Conservation (phyloP, 2,888 invertebrate genomes). For the Alsophila aescularia region DNA sequence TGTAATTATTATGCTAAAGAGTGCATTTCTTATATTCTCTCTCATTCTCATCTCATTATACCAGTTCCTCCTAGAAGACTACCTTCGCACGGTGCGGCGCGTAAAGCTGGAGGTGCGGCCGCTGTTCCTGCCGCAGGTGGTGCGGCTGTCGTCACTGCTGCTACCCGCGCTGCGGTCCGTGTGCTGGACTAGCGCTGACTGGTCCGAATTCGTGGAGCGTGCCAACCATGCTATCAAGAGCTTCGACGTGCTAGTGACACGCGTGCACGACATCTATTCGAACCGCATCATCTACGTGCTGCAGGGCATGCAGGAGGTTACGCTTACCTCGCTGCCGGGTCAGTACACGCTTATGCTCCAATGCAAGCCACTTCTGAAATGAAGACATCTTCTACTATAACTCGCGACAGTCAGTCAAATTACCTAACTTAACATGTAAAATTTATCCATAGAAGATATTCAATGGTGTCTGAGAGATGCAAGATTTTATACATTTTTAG, state of each 20-base stretch:
- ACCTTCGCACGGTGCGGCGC: constrained; percentile 87
- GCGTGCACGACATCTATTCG: constrained; percentile 95
- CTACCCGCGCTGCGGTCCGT: constrained; percentile 92
- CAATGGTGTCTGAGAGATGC: no score
- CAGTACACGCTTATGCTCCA: no score
- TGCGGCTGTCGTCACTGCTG: constrained; percentile 91
- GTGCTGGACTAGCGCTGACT: constrained; percentile 94
- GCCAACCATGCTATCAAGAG: constrained; percentile 91
- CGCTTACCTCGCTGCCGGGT: constrained; percentile 91
- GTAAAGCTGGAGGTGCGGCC: constrained; percentile 96
- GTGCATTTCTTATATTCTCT: no score
- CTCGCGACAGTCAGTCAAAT: no score
- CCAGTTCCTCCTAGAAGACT: constrained; percentile 91
- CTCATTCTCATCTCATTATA: no score
- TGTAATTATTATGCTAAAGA: no score
- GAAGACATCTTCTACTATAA: background rate
- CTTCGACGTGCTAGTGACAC: constrained; percentile 89
- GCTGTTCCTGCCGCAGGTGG: constrained; percentile 93
- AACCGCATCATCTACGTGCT: constrained; percentile 95
- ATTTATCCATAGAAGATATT: no score
- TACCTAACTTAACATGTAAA: no score
- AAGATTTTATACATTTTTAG: no score
- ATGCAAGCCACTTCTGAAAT: background rate
- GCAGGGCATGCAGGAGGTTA: constrained; percentile 93
- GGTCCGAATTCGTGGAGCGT: constrained; percentile 90